Percentiles rank a stretch among this genome's conserved stretches.
Evolutionary conservation across 2,888 invertebrate genomes (phyloP).

Genomic region (Eupsilia transversa): DNA sequence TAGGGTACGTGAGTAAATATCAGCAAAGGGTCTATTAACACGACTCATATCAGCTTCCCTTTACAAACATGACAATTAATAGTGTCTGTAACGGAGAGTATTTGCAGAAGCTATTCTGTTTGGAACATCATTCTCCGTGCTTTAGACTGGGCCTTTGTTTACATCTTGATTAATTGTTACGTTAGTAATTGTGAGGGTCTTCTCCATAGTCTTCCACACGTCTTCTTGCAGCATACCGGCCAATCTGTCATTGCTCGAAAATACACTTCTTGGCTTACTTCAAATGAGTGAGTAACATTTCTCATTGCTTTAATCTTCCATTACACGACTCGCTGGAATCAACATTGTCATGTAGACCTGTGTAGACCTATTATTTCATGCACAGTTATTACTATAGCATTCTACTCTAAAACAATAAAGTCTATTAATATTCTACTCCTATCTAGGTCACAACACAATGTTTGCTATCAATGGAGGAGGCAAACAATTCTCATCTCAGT

Average conservation of each 20-base stretch:
- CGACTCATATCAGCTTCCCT: conserved; percentile 32
- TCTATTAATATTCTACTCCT: conserved; percentile 57
- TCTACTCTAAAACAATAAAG: conserved; percentile 56
- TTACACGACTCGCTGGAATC: conserved; percentile 3
- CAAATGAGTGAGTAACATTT: too few relatives aligned
- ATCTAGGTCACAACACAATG: conserved; percentile 70
- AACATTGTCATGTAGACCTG: conserved; percentile 35
- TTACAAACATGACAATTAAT: conserved; percentile 37
- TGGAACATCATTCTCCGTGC: neutral
- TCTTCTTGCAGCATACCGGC: neutral
- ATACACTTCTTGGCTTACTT: neutral
- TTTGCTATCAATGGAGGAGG: conserved; percentile 68
- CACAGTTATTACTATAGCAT: conserved; percentile 51
- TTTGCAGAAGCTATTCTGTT: conserved; percentile 1
- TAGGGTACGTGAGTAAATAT: conserved; percentile 32
- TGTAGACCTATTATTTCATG: conserved; percentile 29
- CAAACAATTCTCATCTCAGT: conserved; percentile 73
- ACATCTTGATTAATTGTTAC: neutral
- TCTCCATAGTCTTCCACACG: neutral
- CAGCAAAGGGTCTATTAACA: conserved; percentile 16
- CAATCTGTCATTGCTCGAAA: neutral
- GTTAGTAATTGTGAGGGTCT: neutral
- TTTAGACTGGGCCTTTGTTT: neutral
- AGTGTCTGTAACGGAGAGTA: neutral
- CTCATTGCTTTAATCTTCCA: neutral